Evolutionary conservation across 2,113 vertebrate species (phyloP), one percentile per base, ranked within the genome.

Genomic region (Glareola pratincola): DNA sequence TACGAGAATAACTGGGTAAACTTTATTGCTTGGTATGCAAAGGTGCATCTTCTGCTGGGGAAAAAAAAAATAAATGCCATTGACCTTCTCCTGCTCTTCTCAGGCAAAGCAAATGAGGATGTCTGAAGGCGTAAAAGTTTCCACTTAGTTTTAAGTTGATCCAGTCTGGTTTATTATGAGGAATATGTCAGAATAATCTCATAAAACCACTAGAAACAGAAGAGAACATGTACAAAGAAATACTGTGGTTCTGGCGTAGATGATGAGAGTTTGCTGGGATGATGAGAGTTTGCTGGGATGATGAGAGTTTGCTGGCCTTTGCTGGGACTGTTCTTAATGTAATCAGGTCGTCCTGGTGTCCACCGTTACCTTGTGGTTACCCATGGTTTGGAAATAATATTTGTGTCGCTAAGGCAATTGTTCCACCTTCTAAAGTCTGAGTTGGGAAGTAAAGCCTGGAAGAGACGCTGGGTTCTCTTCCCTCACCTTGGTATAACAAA

Each of bases 41-140:
- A 67, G 34, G 47, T 50, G n/a, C 13, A 4, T 60, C 20, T 78
- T 91, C 59, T 68, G 36, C 54, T 57, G 19, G n/a, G 54, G 32
- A 4, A 19, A 63, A 74, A 82, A n/a, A 83, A 39, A 36, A 23
- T 8, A 43, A 47, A n/a, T 39, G 37, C 36, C 21, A 30, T 27
- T 83, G 77, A 56, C 77, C 57, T 74, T n/a, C 36, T 76, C 27
- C 27, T 77, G 64, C 34, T 77, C 29, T 75, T 81, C 18, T 89
- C 53, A 48, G 48, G 8, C 0, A 2, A 48, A 56, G 47, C 0
- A 3, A 64, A 51, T 10, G 32, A 56, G 59, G 20, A n/a, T 64
- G 37, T 26, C 50, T 47, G 79, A 69, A 66, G 19, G 32, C 51
- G 43, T 66, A 30, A 85, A 69, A n/a, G 14, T n/a, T 73, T 32